These are phyloP conservation scores for Ericerus pela DNA, from an alignment of 1,140 invertebrate genomes.

Conservation along the genomic window DNA sequence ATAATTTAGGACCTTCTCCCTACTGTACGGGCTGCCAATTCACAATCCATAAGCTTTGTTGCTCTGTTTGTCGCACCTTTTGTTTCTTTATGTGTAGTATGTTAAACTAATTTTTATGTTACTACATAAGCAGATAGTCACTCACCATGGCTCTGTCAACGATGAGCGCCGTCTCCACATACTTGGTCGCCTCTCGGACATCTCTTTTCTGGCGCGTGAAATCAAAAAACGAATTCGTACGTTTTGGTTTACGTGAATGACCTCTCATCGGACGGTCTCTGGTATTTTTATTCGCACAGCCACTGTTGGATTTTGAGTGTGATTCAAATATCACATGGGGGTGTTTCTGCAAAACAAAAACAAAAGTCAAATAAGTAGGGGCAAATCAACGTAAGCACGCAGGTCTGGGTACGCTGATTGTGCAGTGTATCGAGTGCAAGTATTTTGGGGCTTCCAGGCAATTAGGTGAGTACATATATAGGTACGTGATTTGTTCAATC, in stretches of 20 bases:
- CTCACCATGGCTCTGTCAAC: constrained; percentile 80
- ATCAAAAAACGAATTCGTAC: neutral
- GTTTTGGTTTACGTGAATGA: neutral
- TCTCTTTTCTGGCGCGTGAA: constrained; percentile 30
- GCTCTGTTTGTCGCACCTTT: neutral
- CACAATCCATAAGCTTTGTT: too few relatives aligned
- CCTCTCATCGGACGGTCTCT: constrained; percentile 46
- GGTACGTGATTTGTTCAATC: too few relatives aligned
- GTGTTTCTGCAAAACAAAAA: constrained; percentile 64
- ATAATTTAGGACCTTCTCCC: too few relatives aligned
- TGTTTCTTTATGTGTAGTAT: neutral
- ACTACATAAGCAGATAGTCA: constrained; percentile 7
- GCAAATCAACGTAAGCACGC: neutral
- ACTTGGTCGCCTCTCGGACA: constrained; percentile 74
- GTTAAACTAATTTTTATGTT: neutral
- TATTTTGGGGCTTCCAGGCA: too few relatives aligned
- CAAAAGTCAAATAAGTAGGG: neutral
- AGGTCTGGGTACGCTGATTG: too few relatives aligned
- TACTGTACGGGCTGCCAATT: too few relatives aligned
- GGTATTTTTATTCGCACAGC: constrained; percentile 65
- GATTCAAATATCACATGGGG: constrained; percentile 92
- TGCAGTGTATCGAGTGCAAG: too few relatives aligned
- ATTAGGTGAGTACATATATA: too few relatives aligned
- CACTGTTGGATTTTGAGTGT: constrained; percentile 62
- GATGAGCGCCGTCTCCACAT: constrained; percentile 80